Percentiles rank a stretch among this genome's conserved stretches.
These are phyloP conservation scores for Calosoma granatense DNA, from an alignment of 1,140 invertebrate species.

Conservation along the genomic window DNA sequence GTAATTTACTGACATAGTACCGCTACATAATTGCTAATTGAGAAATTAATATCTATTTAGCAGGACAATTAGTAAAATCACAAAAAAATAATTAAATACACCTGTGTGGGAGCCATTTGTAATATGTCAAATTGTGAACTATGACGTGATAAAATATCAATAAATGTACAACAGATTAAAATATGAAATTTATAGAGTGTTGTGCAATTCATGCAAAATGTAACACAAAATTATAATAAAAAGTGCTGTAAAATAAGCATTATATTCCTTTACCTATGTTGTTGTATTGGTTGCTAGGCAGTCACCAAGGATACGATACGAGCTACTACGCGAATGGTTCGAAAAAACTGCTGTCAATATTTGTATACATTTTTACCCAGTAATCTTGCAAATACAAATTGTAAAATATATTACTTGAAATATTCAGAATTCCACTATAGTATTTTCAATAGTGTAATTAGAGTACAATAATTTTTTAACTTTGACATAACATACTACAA, in stretches of 20 bases:
- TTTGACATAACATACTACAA: background rate
- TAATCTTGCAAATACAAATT: too few species aligned
- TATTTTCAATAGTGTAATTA: too few species aligned
- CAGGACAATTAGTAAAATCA: too few species aligned
- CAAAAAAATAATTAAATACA: background rate
- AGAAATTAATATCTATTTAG: too few species aligned
- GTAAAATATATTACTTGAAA: too few species aligned
- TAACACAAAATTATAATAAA: constrained; percentile 6
- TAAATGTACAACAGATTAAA: constrained; percentile 6
- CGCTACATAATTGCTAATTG: too few species aligned
- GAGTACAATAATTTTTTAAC: background rate
- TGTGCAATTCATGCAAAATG: constrained; percentile 2
- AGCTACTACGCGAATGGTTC: constrained; percentile 1
- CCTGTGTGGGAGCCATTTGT: constrained; percentile 15
- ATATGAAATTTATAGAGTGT: background rate
- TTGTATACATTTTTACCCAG: background rate
- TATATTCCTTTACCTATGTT: constrained; percentile 34
- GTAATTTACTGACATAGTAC: too few species aligned
- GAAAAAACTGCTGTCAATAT: constrained; percentile 3
- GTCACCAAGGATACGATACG: constrained; percentile 34
- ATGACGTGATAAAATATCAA: background rate
- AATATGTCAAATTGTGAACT: constrained; percentile 12
- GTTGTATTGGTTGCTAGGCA: constrained; percentile 36
- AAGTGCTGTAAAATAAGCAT: constrained; percentile 12
- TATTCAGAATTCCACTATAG: too few species aligned